These are phyloP conservation scores for Drosophila gaucha DNA, from an alignment of 2,888 invertebrate genomes.

Conservation along the genomic window DNA sequence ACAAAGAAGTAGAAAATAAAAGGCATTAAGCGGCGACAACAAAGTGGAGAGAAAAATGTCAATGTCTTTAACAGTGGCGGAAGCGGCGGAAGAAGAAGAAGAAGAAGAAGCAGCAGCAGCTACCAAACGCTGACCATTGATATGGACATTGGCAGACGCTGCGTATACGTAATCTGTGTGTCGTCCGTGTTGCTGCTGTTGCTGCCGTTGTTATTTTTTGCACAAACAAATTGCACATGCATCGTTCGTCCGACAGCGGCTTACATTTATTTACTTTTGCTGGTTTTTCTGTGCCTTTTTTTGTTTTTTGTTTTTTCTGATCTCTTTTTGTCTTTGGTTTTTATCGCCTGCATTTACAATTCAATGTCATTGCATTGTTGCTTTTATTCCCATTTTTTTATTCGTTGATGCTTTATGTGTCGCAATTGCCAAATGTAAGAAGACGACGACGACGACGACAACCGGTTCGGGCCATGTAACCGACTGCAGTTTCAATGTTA, in stretches of 20 bases:
- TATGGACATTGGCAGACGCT: constrained; percentile 34
- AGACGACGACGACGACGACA: too few species aligned
- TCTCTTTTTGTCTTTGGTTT: constrained; percentile 14
- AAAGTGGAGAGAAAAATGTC: constrained; percentile 58
- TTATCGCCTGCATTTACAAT: constrained; percentile 65
- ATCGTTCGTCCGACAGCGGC: constrained; percentile 31
- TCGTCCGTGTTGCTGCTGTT: constrained; percentile 15
- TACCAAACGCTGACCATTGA: constrained; percentile 42
- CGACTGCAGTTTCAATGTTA: constrained; percentile 51
- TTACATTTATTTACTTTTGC: constrained; percentile 41
- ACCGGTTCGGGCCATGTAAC: constrained; percentile 54
- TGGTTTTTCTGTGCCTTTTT: constrained; percentile 12
- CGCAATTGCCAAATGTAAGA: constrained; percentile 51
- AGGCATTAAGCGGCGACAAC: constrained; percentile 59
- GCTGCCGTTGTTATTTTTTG: constrained; percentile 13
- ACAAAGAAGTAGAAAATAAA: constrained; percentile 48
- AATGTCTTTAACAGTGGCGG: constrained; percentile 54
- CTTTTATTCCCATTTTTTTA: constrained; percentile 27
- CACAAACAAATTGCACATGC: constrained; percentile 54
- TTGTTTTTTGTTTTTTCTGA: constrained; percentile 7
- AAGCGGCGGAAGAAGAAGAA: constrained; percentile 24
- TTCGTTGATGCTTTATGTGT: constrained; percentile 18
- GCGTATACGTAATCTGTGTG: constrained; percentile 38
- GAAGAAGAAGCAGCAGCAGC: constrained; percentile 20
- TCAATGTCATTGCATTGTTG: constrained; percentile 65